Evolutionary conservation across 2,888 invertebrate species (phyloP).

Genomic region (Terebella lapidaria): DNA sequence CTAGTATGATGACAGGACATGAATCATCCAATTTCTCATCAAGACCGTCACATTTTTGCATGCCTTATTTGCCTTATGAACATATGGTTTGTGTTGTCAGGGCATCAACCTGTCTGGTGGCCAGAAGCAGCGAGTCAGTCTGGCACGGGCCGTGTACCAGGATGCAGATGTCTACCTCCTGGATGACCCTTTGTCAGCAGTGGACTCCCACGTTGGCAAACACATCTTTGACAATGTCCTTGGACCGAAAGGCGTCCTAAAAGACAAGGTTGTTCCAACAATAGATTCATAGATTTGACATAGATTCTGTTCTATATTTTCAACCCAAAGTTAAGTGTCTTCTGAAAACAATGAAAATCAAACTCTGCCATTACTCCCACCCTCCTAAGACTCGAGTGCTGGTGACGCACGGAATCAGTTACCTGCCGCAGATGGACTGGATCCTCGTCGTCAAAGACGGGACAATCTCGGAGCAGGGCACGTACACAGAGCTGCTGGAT

Average conservation of each 20-base stretch:
- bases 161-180: conserved; percentile 52
- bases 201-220: conserved; percentile 34
- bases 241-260: conserved; percentile 47
- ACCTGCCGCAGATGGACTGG: conserved; percentile 45
- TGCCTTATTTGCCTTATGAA: no score
- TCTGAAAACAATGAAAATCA: not conserved
- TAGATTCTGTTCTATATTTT: no score
- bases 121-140: conserved; percentile 53
- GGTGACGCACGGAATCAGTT: conserved; percentile 52
- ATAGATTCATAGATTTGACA: not conserved
- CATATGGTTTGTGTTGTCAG: no score
- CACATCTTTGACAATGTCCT: conserved; percentile 54
- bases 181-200: conserved; percentile 55
- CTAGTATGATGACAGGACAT: no score
- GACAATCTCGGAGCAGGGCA: conserved; percentile 30
- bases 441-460: conserved; percentile 49
- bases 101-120: conserved; percentile 56
- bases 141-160: conserved; percentile 54
- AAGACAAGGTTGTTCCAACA: conserved; percentile 45
- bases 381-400: conserved; percentile 46
- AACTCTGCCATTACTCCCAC: not conserved
- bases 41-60: no score
- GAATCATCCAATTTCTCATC: no score
- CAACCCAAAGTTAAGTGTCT: no score
- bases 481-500: conserved; percentile 42